Evolutionary conservation across 2,113 vertebrate species (phyloP).

Genomic region (Mastomys coucha): DNA sequence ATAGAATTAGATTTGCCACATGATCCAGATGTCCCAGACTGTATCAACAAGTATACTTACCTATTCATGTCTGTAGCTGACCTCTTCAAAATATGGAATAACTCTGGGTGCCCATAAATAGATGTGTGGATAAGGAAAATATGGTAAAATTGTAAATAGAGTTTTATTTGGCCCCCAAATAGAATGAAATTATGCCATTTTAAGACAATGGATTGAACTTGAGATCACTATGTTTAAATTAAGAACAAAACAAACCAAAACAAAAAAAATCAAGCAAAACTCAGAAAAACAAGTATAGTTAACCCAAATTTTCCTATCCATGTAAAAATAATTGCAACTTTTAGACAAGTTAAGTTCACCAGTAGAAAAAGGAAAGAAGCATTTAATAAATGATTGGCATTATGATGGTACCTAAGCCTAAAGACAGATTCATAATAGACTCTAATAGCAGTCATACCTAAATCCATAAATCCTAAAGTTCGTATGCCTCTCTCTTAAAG

Average conservation of each 20-base stretch:
- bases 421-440: background rate
- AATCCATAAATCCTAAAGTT: background rate
- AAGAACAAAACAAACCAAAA: too few relatives aligned
- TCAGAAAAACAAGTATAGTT: background rate
- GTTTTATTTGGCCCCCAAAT: background rate
- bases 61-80: background rate
- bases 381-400: background rate
- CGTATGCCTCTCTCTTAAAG: background rate
- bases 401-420: too few relatives aligned
- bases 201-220: background rate
- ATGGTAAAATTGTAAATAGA: background rate
- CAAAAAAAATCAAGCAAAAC: background rate
- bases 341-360: background rate
- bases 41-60: background rate
- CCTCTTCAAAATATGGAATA: background rate
- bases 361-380: background rate
- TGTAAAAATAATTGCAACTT: background rate
- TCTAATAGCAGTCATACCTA: background rate
- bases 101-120: background rate
- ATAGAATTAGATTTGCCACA: background rate
- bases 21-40: background rate
- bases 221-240: background rate
- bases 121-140: background rate
- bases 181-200: background rate
- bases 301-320: background rate